Percentiles rank a stretch among this genome's conserved stretches.
Evolutionary conservation across 1,140 invertebrate species (phyloP).

Genomic region (Apolygus lucorum): DNA sequence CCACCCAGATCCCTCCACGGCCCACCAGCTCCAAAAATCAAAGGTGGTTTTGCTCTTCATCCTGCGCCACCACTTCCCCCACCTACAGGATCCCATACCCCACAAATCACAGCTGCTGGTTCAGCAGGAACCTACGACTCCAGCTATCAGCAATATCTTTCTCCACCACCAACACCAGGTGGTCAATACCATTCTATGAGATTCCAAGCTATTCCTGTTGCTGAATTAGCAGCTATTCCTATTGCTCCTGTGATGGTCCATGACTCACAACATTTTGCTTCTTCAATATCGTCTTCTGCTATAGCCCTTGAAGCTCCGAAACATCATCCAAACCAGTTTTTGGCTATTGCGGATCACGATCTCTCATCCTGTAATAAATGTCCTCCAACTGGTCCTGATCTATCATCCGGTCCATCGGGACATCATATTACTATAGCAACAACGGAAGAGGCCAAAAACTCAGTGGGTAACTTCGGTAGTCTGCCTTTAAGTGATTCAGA

Average conservation of each 20-base stretch:
- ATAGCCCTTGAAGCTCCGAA: conserved; percentile 1
- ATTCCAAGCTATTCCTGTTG: conserved; percentile 11
- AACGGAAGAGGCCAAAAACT: conserved; percentile 20
- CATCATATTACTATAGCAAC: neutral
- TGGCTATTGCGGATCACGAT: conserved; percentile 6
- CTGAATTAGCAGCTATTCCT: conserved; percentile 18
- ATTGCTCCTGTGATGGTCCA: conserved; percentile 5
- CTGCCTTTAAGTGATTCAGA: conserved; percentile 26
- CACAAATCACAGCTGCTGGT: neutral
- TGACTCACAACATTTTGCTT: neutral
- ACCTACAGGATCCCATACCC: neutral
- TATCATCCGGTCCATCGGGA: conserved; percentile 1
- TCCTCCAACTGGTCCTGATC: conserved; percentile 24
- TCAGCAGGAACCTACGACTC: too few species aligned
- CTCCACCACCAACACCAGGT: conserved; percentile 23
- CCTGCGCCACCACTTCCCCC: neutral
- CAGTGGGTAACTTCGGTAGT: conserved; percentile 24
- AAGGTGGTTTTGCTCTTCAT: neutral
- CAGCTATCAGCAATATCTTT: conserved; percentile 22
- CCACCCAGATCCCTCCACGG: conserved; percentile 1
- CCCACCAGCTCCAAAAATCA: conserved; percentile 10
- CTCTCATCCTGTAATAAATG: conserved; percentile 20
- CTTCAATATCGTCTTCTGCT: neutral
- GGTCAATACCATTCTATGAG: conserved; percentile 13
- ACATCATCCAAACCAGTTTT: conserved; percentile 7